These are phyloP conservation scores for Diaperis boleti DNA, from an alignment of 2,888 invertebrate species.

Conservation along the genomic window DNA sequence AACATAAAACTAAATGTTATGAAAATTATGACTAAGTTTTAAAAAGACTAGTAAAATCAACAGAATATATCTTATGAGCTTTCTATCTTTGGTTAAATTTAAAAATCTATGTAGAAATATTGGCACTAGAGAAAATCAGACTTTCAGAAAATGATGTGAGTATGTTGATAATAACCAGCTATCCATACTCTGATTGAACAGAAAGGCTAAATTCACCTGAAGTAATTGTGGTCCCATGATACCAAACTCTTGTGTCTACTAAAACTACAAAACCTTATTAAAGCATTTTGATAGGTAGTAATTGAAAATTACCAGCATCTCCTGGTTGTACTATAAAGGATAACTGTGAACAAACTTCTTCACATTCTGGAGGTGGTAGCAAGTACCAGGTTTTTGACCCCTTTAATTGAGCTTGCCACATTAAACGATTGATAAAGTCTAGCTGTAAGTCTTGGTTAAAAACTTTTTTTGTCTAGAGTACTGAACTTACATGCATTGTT, in stretches of 20 bases:
- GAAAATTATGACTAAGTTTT: not conserved
- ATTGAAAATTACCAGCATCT: constrained; percentile 77
- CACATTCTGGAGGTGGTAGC: constrained; percentile 89
- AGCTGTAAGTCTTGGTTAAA: constrained; percentile 70
- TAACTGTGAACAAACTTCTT: constrained; percentile 78
- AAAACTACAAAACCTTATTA: constrained; percentile 71
- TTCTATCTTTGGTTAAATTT: not conserved
- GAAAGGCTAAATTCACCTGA: constrained; percentile 87
- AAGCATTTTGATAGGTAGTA: not conserved
- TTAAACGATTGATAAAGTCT: constrained; percentile 90
- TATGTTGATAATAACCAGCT: constrained; percentile 44
- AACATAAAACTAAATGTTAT: constrained; percentile 5
- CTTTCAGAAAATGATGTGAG: constrained; percentile 6
- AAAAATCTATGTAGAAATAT: not conserved
- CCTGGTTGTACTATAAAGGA: constrained; percentile 86
- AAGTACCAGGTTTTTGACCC: constrained; percentile 89
- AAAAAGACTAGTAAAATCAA: constrained; percentile 25
- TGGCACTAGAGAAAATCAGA: constrained; percentile 30
- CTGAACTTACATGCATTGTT: constrained; percentile 83
- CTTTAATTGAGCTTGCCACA: constrained; percentile 93
- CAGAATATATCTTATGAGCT: constrained; percentile 6
- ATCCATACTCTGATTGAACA: constrained; percentile 93
- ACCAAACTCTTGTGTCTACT: constrained; percentile 92
- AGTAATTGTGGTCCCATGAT: constrained; percentile 86
- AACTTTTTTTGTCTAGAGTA: not conserved